Evolutionary conservation across 2,797 vertebrate genomes (phyloP).

Genomic region (Sphenodon punctatus): DNA sequence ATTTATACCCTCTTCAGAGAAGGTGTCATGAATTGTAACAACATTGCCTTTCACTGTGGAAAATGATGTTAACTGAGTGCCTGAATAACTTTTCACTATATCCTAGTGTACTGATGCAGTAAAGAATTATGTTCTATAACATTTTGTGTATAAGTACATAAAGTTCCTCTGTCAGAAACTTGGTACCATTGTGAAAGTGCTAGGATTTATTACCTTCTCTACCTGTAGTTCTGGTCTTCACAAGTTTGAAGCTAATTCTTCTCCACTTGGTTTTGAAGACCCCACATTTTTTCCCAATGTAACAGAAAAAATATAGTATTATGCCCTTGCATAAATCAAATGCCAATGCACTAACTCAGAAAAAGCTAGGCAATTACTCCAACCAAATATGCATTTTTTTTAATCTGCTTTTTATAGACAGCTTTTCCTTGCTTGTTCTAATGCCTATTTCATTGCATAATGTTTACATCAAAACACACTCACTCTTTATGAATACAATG

Average conservation of each 20-base stretch:
- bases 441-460: no score
- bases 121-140: neutral
- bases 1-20: neutral
- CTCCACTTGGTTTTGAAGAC: no score
- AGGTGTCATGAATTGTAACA: neutral
- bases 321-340: no score
- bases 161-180: neutral
- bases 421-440: no score
- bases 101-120: neutral
- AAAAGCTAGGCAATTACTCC: no score
- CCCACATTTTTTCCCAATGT: no score
- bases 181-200: neutral
- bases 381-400: no score
- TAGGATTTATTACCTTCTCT: neutral
- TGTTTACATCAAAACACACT: no score
- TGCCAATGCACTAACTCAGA: no score
- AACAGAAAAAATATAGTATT: no score
- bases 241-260: neutral
- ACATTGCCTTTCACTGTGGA: slow-evolving; percentile 14
- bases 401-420: no score
- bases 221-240: neutral
- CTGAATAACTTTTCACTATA: slow-evolving; percentile 16
- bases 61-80: neutral
- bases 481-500: no score
- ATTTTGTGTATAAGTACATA: neutral